Evolutionary conservation across 2,888 invertebrate species (phyloP).

Genomic region (Drosophila recens): DNA sequence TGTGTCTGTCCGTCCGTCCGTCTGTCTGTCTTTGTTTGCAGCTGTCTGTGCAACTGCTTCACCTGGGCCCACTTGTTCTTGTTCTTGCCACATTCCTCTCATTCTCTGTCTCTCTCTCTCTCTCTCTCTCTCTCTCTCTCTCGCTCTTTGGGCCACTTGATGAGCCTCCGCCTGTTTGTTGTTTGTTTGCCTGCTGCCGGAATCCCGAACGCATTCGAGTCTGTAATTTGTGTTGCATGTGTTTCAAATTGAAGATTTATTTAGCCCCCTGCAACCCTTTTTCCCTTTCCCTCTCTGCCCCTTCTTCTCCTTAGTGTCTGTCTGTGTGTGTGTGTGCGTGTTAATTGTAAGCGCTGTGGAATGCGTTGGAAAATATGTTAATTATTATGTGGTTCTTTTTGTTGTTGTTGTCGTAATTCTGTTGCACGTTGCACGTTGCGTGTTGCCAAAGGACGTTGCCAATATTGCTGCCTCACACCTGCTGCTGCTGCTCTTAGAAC

Average conservation of each 20-base stretch:
- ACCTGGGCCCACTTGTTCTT: constrained; percentile 19
- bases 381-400: constrained; percentile 67
- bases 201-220: constrained; percentile 66
- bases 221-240: constrained; percentile 81
- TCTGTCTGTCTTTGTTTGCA: constrained; percentile 26
- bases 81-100: constrained; percentile 13
- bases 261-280: constrained; percentile 41
- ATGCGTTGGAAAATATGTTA: constrained; percentile 82
- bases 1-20: neutral
- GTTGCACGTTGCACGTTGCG: constrained; percentile 37
- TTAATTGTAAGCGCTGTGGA: constrained; percentile 82
- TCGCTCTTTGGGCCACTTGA: constrained; percentile 61
- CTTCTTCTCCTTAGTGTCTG: neutral
- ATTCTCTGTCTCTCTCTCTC: neutral
- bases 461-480: constrained; percentile 31
- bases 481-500: constrained; percentile 16
- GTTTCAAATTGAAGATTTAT: constrained; percentile 81
- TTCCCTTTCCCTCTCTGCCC: neutral
- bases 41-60: constrained; percentile 28
- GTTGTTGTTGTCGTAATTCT: constrained; percentile 43
- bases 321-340: constrained; percentile 71
- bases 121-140: no score
- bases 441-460: constrained; percentile 36
- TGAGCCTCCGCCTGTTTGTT: constrained; percentile 61
- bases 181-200: constrained; percentile 53